Conservation (phyloP, 2,113 vertebrate genomes). For the Megaceryle maxima region DNA sequence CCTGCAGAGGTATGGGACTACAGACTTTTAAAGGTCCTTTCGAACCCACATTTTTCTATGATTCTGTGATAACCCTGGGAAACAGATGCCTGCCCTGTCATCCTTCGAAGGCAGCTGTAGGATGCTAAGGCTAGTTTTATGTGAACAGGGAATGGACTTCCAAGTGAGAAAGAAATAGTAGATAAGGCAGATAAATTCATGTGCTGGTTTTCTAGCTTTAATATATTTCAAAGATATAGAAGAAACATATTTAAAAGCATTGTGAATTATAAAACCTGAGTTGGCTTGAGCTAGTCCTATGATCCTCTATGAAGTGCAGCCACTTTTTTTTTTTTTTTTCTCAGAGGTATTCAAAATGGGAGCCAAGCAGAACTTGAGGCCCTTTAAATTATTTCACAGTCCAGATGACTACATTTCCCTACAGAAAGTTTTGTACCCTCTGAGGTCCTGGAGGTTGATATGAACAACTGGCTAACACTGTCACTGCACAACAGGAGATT, state of each 20-base stretch:
- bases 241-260: not conserved
- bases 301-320: not conserved
- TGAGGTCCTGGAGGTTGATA: not conserved
- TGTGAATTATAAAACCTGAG: not conserved
- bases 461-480: rapidly evolving
- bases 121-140: not conserved
- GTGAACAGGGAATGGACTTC: not conserved
- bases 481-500: not conserved
- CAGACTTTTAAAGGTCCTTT: not conserved
- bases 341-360: not conserved
- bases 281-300: not conserved
- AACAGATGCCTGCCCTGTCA: rapidly evolving
- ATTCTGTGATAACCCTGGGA: not conserved
- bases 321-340: not conserved
- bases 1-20: too few species aligned
- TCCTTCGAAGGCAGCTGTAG: not conserved
- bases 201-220: not conserved
- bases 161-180: not conserved
- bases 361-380: not conserved
- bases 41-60: not conserved
- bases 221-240: not conserved
- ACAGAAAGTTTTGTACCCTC: not conserved
- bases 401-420: not conserved
- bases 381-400: not conserved
- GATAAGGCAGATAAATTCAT: not conserved